phyloP scores from a whole-genome alignment of 2,113 vertebrate species.

The Myrmophylax atrothorax region DNA sequence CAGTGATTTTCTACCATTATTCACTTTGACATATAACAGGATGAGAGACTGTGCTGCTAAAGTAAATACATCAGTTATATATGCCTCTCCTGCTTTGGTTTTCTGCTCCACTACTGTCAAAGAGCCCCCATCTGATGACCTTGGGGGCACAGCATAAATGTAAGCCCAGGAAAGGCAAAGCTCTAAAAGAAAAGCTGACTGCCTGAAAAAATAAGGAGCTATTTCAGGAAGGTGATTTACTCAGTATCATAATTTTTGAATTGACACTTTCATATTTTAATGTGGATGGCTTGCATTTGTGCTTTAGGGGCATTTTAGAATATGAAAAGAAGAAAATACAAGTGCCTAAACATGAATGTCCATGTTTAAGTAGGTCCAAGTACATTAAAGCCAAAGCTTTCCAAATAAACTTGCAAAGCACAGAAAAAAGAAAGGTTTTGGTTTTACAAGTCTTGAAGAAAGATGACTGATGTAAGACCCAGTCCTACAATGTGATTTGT shows the following conservation, averaged over 20 bases:
- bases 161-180: background rate
- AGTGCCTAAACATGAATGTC: background rate
- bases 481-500: background rate
- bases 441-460: background rate
- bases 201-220: background rate
- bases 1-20: constrained; percentile 28
- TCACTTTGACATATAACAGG: constrained; percentile 31
- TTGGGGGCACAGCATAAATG: background rate
- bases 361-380: background rate
- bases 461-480: background rate
- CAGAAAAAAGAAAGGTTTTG: background rate
- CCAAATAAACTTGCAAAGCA: background rate
- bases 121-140: constrained; percentile 23
- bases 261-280: background rate
- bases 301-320: background rate
- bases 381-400: background rate
- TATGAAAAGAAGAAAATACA: background rate
- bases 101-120: constrained; percentile 35
- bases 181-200: background rate
- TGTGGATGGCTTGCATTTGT: background rate
- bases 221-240: background rate
- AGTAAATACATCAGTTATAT: background rate
- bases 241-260: background rate
- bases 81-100: background rate
- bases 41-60: constrained; percentile 28